A percentile compares a stretch with the other conserved stretches of the same genome.
phyloP scores from a whole-genome alignment of 2,113 vertebrate species.

The Proterorhinus semilunaris region DNA sequence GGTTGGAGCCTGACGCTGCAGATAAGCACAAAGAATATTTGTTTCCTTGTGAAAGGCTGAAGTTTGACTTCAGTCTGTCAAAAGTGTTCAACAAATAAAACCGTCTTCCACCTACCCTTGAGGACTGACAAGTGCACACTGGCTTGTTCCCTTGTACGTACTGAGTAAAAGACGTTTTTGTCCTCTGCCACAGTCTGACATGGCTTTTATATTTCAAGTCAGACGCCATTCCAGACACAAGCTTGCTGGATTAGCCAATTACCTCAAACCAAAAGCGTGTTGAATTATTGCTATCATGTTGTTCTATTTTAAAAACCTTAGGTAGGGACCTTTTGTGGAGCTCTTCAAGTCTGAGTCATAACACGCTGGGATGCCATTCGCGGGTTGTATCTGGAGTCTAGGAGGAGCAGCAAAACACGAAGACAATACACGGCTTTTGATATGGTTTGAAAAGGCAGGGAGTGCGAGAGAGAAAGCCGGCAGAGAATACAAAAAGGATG shows the following conservation, averaged over 20 bases:
- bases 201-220: neutral
- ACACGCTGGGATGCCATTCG: conserved; percentile 42
- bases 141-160: too few species aligned
- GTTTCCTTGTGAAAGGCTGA: too few species aligned
- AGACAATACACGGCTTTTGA: conserved; percentile 37
- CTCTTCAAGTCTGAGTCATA: conserved; percentile 43
- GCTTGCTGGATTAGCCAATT: too few species aligned
- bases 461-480: neutral
- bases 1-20: too few species aligned
- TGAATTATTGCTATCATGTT: neutral
- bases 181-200: too few species aligned
- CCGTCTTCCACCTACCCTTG: too few species aligned
- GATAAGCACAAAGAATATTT: too few species aligned
- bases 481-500: conserved; percentile 10
- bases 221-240: neutral
- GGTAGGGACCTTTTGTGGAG: conserved; percentile 17
- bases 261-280: neutral
- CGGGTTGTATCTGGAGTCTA: conserved; percentile 44
- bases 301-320: conserved; percentile 8
- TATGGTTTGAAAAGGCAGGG: conserved; percentile 10
- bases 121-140: too few species aligned
- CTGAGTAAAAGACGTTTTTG: too few species aligned
- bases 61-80: too few species aligned
- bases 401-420: conserved; percentile 33
- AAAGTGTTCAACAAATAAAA: too few species aligned